A percentile compares a stretch with the other conserved stretches of the same genome.
These are phyloP conservation scores for Linnaemya tessellans DNA, from an alignment of 2,888 invertebrate genomes.

Conservation along the genomic window DNA sequence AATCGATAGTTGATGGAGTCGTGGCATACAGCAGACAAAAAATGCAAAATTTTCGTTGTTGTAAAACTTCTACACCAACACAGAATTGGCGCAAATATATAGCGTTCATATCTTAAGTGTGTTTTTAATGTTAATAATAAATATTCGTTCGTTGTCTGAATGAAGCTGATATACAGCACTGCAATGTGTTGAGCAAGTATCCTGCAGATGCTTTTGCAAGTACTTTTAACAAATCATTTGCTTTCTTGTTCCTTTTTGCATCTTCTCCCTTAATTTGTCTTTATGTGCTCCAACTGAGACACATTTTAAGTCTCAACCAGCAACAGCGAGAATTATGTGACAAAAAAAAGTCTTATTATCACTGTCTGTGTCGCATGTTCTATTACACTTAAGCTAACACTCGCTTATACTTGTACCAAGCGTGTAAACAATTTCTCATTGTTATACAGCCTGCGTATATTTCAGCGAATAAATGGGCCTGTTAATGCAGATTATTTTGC, in stretches of 20 bases:
- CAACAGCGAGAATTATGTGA: background rate
- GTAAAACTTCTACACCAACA: too few relatives aligned
- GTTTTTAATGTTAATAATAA: constrained; percentile 21
- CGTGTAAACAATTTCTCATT: background rate
- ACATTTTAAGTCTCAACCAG: background rate
- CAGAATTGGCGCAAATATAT: background rate
- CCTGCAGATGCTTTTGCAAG: constrained; percentile 38
- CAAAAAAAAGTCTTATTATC: background rate
- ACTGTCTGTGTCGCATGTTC: background rate
- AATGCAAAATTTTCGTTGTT: too few relatives aligned
- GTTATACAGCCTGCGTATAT: background rate
- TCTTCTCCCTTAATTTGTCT: background rate
- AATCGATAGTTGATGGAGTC: too few relatives aligned
- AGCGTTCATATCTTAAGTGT: background rate
- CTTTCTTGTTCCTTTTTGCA: background rate
- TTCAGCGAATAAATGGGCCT: background rate
- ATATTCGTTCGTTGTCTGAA: background rate
- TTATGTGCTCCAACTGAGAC: background rate
- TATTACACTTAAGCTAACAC: background rate
- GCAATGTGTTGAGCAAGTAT: constrained; percentile 41
- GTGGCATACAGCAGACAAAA: too few relatives aligned
- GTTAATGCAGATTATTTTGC: background rate
- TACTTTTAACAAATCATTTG: constrained; percentile 23
- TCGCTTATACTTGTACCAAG: background rate
- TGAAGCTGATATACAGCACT: background rate